phyloP scores from a whole-genome alignment of 2,113 vertebrate genomes.

The Galbula dea region DNA sequence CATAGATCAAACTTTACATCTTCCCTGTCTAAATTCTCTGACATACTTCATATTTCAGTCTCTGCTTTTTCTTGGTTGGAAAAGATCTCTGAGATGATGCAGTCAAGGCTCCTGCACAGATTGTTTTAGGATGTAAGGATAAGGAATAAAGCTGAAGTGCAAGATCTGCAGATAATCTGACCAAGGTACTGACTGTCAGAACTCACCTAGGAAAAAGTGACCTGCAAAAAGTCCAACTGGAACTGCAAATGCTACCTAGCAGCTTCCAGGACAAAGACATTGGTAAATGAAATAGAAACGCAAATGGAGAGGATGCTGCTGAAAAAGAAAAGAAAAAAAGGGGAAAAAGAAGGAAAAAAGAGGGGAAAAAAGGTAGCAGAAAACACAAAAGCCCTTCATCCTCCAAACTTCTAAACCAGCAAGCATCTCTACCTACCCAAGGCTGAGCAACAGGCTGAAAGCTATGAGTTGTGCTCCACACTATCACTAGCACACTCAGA shows the following conservation, averaged over 20 bases:
- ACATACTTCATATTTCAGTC: neutral
- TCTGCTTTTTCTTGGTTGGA: neutral
- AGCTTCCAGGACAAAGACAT: neutral
- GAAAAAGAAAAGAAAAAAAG: neutral
- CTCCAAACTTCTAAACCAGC: neutral
- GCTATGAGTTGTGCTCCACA: accelerated
- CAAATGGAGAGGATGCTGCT: neutral
- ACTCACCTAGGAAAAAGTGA: neutral
- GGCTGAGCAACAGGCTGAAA: neutral
- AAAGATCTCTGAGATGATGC: too few relatives aligned
- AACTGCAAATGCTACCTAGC: neutral
- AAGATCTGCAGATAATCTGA: neutral
- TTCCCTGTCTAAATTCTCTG: neutral
- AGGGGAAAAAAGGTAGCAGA: neutral
- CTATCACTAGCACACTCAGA: neutral
- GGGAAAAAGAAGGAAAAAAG: too few relatives aligned
- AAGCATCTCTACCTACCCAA: neutral
- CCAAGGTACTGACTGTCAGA: neutral
- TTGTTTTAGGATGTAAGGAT: neutral
- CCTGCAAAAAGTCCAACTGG: neutral
- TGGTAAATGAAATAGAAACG: neutral
- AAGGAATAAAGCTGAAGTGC: neutral
- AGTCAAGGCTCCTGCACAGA: neutral
- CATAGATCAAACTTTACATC: neutral
- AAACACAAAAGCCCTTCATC: neutral